phyloP scores from a whole-genome alignment of 1,140 invertebrate species.

The Drosophila seguyi region DNA sequence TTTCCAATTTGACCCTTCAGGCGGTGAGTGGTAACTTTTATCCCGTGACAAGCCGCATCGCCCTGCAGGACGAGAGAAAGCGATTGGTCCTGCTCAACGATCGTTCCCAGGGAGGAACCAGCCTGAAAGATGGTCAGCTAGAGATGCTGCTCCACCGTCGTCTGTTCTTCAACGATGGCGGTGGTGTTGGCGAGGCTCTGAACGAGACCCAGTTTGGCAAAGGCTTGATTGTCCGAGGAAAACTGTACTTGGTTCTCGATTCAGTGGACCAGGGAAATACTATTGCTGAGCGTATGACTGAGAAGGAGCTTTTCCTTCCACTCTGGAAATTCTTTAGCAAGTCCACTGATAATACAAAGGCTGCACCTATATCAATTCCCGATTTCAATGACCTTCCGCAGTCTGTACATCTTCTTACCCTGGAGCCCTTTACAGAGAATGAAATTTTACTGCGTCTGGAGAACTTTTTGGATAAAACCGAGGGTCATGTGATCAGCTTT shows the following conservation, averaged over 20 bases:
- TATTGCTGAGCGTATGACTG: conserved; percentile 43
- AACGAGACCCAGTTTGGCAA: conserved; percentile 92
- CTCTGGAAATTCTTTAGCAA: conserved; percentile 79
- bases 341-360: conserved; percentile 62
- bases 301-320: conserved; percentile 66
- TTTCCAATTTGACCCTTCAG: conserved; percentile 88
- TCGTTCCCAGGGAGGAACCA: conserved; percentile 94
- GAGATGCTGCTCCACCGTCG: conserved; percentile 96
- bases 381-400: conserved; percentile 85
- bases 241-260: conserved; percentile 88
- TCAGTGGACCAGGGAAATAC: conserved; percentile 67
- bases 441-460: conserved; percentile 93
- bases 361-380: conserved; percentile 6
- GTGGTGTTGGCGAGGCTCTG: conserved; percentile 96
- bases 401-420: conserved; percentile 93
- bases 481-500: conserved; percentile 87
- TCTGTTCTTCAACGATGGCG: conserved; percentile 94
- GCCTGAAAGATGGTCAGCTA: conserved; percentile 90
- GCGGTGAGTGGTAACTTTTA: conserved; percentile 95
- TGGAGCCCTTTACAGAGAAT: conserved; percentile 92
- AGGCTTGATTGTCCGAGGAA: conserved; percentile 93
- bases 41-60: conserved; percentile 94
- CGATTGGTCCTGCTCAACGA: conserved; percentile 92
- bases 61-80: conserved; percentile 86
- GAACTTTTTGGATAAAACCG: conserved; percentile 92